Conservation (phyloP, 2,888 invertebrate species). For the Lordiphosa fenestrarum region DNA sequence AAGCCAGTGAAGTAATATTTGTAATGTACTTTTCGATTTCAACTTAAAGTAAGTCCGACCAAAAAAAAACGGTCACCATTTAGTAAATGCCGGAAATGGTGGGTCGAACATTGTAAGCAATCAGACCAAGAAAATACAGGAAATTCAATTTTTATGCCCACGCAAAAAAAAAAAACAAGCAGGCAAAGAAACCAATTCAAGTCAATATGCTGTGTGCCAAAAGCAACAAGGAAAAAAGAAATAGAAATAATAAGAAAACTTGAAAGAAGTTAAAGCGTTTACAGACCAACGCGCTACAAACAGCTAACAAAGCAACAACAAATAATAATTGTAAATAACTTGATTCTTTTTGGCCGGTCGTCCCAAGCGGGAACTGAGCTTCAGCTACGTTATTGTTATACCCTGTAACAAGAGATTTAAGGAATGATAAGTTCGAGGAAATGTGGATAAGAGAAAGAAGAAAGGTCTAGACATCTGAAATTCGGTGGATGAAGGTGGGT, state of each 20-base stretch:
- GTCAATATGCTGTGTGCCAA: constrained; percentile 48
- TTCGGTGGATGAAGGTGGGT: too few relatives aligned
- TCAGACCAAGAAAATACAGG: constrained; percentile 53
- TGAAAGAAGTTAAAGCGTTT: constrained; percentile 54
- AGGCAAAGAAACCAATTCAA: constrained; percentile 14
- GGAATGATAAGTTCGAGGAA: too few relatives aligned
- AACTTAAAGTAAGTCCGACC: constrained; percentile 12
- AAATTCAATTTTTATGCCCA: constrained; percentile 65
- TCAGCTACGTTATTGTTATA: constrained; percentile 1
- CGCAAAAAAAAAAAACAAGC: constrained; percentile 14
- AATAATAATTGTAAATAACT: constrained; percentile 69
- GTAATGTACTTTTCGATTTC: constrained; percentile 42
- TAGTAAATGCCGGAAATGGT: constrained; percentile 45
- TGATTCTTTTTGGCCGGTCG: constrained; percentile 25
- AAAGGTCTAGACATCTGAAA: too few relatives aligned
- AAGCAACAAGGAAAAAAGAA: constrained; percentile 1
- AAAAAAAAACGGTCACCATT: constrained; percentile 31
- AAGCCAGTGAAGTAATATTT: constrained; percentile 43
- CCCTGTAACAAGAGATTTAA: neutral
- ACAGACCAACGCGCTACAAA: constrained; percentile 50
- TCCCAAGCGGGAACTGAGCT: too few relatives aligned
- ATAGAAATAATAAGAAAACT: constrained; percentile 18
- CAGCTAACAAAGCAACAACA: constrained; percentile 26
- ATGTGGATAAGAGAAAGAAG: too few relatives aligned
- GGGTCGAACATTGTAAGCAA: constrained; percentile 46